Evolutionary conservation across 2,113 vertebrate species (phyloP).

Genomic region (Ailuropoda melanoleuca): DNA sequence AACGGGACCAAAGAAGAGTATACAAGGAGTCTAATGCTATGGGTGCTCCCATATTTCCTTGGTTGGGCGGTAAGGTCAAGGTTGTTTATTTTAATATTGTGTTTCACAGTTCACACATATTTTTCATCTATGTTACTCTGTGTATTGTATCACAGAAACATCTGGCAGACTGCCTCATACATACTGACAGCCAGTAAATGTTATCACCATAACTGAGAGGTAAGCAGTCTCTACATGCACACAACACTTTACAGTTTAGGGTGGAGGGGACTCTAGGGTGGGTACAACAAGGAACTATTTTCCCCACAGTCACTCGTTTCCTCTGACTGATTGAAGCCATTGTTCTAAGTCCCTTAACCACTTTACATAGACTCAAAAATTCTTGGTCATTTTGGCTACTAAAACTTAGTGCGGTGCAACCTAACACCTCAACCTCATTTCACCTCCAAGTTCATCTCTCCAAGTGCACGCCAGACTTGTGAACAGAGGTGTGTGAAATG

Average conservation of each 20-base stretch:
- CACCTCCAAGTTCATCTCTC: neutral
- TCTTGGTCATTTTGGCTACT: neutral
- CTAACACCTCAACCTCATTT: neutral
- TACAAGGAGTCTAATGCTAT: neutral
- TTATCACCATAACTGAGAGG: neutral
- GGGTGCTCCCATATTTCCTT: neutral
- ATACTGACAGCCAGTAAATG: neutral
- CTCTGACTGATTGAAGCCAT: neutral
- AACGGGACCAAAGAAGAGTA: neutral
- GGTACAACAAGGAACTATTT: neutral
- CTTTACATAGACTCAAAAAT: neutral
- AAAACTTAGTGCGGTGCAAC: neutral
- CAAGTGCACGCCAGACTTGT: fast-evolving
- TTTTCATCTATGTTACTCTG: neutral
- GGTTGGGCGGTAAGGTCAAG: neutral
- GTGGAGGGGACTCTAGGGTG: neutral
- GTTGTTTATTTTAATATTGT: neutral
- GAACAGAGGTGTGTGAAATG: fast-evolving
- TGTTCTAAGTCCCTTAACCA: neutral
- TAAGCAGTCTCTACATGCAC: neutral
- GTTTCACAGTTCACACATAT: neutral
- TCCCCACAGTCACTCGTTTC: neutral
- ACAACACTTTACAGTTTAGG: neutral
- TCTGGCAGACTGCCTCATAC: neutral
- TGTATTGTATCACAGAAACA: neutral